Conservation (phyloP, 2,888 invertebrate genomes). For the Trichogramma evanescens region DNA sequence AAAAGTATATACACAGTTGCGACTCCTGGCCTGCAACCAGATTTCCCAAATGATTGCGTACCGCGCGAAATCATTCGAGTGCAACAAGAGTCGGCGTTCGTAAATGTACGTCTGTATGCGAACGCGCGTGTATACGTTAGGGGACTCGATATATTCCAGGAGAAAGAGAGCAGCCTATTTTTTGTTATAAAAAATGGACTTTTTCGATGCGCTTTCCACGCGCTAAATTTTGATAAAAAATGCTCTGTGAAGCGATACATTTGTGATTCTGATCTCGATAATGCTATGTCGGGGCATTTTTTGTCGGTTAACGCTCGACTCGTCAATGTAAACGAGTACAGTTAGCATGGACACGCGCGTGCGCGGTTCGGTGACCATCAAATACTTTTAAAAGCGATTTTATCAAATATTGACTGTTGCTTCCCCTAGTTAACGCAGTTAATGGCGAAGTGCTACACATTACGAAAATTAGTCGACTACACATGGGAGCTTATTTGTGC, state of each 20-base stretch:
- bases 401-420: conserved; percentile 1
- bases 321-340: no score
- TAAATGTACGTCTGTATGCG: conserved; percentile 23
- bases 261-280: no score
- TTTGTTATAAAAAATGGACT: no score
- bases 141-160: no score
- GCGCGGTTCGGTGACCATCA: no score
- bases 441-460: conserved; percentile 81
- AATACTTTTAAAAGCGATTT: not conserved
- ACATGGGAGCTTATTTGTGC: conserved; percentile 89
- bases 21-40: not conserved
- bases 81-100: not conserved
- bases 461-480: conserved; percentile 80
- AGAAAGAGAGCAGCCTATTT: no score
- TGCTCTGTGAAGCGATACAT: no score
- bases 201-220: no score
- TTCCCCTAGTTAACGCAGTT: conserved; percentile 71
- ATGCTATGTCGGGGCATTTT: no score
- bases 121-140: not conserved
- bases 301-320: no score
- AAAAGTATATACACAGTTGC: no score
- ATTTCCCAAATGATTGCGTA: conserved; percentile 18
- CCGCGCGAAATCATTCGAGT: not conserved
- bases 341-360: no score
- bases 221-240: not conserved